Evolutionary conservation across 2,113 vertebrate species (phyloP), one percentile per base, ranked within the genome.

Genomic region (Istiophorus platypterus): DNA sequence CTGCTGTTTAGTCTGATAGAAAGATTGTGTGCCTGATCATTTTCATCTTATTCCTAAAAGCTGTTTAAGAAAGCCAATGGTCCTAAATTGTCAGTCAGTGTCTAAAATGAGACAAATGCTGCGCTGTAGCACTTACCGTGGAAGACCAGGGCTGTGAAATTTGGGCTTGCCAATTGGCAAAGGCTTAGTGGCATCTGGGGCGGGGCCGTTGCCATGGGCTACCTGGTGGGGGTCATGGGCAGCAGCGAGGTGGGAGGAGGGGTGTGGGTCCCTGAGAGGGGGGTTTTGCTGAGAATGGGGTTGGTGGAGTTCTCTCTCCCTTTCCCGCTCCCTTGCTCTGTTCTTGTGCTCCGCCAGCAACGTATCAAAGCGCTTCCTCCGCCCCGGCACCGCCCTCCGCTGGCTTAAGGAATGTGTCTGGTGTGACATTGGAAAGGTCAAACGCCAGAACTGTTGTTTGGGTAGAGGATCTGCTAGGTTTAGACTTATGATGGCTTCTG

Each of bases 351-450:
- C 98, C 0, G 97, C 97, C 94, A 99, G 89, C 88, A 99, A 95
- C 70, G 96, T 94, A 93, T 99, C 98, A 85, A 99, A 99, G 92
- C 96, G 96, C 90, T 99, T 99, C 94, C 97, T 97, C 93, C 98
- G 96, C 92, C 98, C 98, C 89, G 96, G 96, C 93, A 99, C 98
- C 71, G 97, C 97, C 95, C 98, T 97, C 94, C 98, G 97, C 95
- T 99, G 98, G 96, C 96, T 97, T 97, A 99, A 97, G 97, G 98
- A 99, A 99, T 99, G 98, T 97, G 98, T 98, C 98, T 99, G 93
- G 47, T 42, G 76, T 61, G 27, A 71, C 13, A 82, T 34, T 20
- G 41, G 66, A 66, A 49, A 54, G 29, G 26, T 58, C 14, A 41
- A 37, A 29, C 10, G 62, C 70, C 12, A 77, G 3, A 42, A 42